A percentile compares a stretch with the other conserved stretches of the same genome.
These are phyloP conservation scores for Penelope pileata DNA, from an alignment of 2,113 vertebrate species.

Conservation along the genomic window DNA sequence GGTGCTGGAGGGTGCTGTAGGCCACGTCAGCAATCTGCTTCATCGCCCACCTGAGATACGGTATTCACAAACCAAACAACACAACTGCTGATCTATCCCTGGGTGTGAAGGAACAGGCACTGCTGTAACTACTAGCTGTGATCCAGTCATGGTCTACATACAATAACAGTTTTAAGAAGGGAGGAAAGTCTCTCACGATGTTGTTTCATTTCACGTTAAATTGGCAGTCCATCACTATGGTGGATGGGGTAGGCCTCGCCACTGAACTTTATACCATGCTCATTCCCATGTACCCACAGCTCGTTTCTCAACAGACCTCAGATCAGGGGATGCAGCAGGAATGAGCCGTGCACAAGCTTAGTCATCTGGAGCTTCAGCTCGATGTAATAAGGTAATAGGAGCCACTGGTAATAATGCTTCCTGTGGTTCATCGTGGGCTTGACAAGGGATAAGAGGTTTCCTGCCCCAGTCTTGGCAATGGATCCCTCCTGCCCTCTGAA, in stretches of 20 bases:
- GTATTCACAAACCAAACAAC: not conserved
- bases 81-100: not conserved
- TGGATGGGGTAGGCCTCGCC: not conserved
- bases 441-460: not conserved
- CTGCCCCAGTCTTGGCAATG: not conserved
- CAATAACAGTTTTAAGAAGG: not conserved
- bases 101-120: not conserved
- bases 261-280: not conserved
- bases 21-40: not conserved
- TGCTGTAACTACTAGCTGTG: not conserved
- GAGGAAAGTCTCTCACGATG: not conserved
- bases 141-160: not conserved
- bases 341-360: not conserved
- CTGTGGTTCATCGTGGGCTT: not conserved
- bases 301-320: not conserved
- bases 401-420: not conserved
- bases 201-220: not conserved
- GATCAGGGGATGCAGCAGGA: not conserved
- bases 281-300: not conserved
- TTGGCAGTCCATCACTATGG: not conserved
- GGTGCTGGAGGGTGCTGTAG: not conserved
- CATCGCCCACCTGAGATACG: not conserved
- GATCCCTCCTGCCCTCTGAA: not conserved
- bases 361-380: not conserved
- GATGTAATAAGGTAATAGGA: not conserved